These are phyloP conservation scores for Hyppa rectilinea DNA, from an alignment of 2,888 invertebrate genomes.

Conservation along the genomic window DNA sequence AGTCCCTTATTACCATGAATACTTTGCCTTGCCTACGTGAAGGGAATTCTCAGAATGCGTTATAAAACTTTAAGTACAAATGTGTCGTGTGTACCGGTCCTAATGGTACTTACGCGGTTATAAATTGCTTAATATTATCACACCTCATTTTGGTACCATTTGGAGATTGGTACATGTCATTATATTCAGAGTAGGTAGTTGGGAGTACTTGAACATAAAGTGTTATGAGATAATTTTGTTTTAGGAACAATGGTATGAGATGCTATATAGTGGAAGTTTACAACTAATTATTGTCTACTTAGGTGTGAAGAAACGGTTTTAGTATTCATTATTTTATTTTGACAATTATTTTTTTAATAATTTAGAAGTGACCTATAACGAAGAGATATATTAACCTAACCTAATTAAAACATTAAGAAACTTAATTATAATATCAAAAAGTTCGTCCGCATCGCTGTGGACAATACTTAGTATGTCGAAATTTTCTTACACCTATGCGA, in stretches of 20 bases:
- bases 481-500: no score
- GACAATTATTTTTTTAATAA: no score
- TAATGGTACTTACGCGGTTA: slow-evolving; percentile 27
- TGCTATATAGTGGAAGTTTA: background rate
- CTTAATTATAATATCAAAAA: no score
- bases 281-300: no score
- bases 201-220: background rate
- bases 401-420: no score
- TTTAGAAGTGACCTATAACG: no score
- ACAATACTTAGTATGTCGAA: no score
- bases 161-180: slow-evolving; percentile 30
- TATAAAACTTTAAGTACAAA: slow-evolving; percentile 47
- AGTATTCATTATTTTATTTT: no score
- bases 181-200: slow-evolving; percentile 8
- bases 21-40: slow-evolving; percentile 29
- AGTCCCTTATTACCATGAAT: slow-evolving; percentile 47
- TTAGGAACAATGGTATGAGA: background rate
- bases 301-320: background rate
- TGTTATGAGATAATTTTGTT: background rate
- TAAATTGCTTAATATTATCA: slow-evolving; percentile 46
- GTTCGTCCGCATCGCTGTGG: no score
- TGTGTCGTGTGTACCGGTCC: slow-evolving; percentile 12
- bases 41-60: slow-evolving; percentile 47
- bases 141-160: slow-evolving; percentile 38
- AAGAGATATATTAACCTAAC: no score